Base-by-base conservation (phyloP, 2,888 invertebrate species). In the Ametastegia equiseti region DNA sequence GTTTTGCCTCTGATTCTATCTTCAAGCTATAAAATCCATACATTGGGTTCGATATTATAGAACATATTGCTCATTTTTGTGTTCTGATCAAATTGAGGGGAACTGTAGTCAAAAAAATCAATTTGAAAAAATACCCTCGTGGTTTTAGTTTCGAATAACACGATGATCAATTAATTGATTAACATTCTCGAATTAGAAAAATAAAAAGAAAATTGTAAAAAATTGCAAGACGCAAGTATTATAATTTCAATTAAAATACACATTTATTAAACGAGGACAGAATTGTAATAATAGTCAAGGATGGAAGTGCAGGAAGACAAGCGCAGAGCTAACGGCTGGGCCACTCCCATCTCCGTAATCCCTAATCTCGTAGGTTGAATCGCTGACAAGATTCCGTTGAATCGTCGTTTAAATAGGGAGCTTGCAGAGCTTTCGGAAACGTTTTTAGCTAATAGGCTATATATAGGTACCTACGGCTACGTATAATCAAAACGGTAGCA, bases 281-380 rank as follows among this genome's bases (percentile, higher is more conserved):
- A 33, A n/a, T 45, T 33, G 27, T n/a, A 73, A 42, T 47, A 73
- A 73, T 47, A 42, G 30, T 33, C 73, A n/a, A 47, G 15, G 15
- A 73, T n/a, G n/a, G 9, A n/a, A 73, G 33, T 47, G 30, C 19
- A 19, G 23, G 9, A n/a, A 36, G 30, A 45, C 50, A 63, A 50
- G 7, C n/a, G n/a, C 47, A 19, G 19, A 45, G 23, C 73, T 57
- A n/a, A 57, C 57, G 54, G 57, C 77, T 57, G 75, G n/a, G 57
- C 75, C 54, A 77, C 75, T 57, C 57, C 57, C 77, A 5, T n/a
- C 4, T 13, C 77, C 19, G 57, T 77, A 57, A 77, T 77, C 77
- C 77, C 57, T 77, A 77, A 77, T 77, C 77, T 54, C 36, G 77
- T 77, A 57, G 77, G 57, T 57, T 57, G 57, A 54, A 77, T 57